These are phyloP conservation scores for Pipistrellus pipistrellus DNA, from an alignment of 2,797 vertebrate genomes.

Conservation along the genomic window DNA sequence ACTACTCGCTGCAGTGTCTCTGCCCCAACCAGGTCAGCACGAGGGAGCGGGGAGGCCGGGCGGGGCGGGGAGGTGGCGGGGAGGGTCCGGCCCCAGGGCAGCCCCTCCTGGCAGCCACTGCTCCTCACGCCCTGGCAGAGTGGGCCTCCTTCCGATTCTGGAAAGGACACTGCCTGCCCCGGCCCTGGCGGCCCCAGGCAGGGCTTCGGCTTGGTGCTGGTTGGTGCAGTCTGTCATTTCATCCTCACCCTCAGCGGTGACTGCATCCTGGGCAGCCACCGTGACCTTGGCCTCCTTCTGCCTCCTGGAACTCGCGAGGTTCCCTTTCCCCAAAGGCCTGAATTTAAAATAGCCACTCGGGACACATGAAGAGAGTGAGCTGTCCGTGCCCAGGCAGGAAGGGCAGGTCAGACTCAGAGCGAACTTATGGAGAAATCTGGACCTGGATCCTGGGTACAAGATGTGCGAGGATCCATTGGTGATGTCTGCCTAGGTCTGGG, in stretches of 20 bases:
- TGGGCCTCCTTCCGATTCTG: background rate
- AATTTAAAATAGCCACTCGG: constrained; percentile 17
- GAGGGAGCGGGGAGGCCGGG: rapidly evolving
- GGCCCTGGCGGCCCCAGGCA: background rate
- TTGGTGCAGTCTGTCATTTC: constrained; percentile 11
- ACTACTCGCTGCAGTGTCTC: constrained; percentile 99
- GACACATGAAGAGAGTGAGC: constrained; percentile 5
- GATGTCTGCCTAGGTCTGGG: constrained; percentile 40
- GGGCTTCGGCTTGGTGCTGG: background rate
- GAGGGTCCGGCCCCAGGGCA: background rate
- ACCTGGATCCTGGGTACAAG: background rate
- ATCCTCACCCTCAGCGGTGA: background rate
- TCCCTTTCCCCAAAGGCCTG: constrained; percentile 29
- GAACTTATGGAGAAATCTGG: background rate
- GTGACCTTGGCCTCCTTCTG: background rate
- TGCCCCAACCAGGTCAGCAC: constrained; percentile 98
- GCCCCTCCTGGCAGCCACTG: background rate
- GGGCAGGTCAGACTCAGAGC: background rate
- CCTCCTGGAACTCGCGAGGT: background rate
- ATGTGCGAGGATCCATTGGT: background rate
- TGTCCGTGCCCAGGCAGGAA: background rate
- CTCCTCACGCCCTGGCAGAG: background rate
- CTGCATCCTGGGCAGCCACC: background rate
- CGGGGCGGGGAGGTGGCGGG: background rate
- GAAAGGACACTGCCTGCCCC: background rate